Base-by-base conservation (phyloP, 2,888 invertebrate species). In the Cosmia pyralina region DNA sequence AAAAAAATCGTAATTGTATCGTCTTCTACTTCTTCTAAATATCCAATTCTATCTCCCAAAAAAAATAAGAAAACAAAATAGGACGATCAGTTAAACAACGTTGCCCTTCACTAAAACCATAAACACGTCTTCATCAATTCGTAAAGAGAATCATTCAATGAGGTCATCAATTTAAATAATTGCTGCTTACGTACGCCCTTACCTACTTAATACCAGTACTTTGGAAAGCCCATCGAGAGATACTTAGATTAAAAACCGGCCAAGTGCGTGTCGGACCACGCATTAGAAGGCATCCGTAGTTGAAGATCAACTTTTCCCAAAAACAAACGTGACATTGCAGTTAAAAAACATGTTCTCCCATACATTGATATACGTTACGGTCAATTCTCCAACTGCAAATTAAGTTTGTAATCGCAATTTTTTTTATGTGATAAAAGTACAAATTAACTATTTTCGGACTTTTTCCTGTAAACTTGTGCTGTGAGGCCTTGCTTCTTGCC, bases 121-220 rank as follows among this genome's bases (percentile, higher is more conserved):
- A 6, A 28, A 62, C 7, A 55, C 50, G 19, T 58, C 65, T 80
- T 34, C 34, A 44, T 74, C 46, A 59, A 69, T 64, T 48, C 59
- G 0, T 13, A 38, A n/a, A n/a, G 28, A 55, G 28, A 62, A 62
- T 62, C 38, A 48, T 48, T 28, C 17, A 63, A 52, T 46, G 19
- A 28, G 41, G 38, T n/a, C n/a, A 13, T 41, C 28, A 52, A 44
- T 73, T 79, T 19, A 77, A 63, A 66, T 80, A 77, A 80, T 74
- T 74, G 28, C 46, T 67, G 41, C 67, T 63, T 34, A 41, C 53
- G 19, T 6, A 59, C 15, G 6, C 22, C 41, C 67, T 62, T 28
- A 52, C 11, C 17, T 22, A 57, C 38, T 15, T 15, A 28, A 28
- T 55, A 38, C 38, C 5, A 38, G 38, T 38, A 28, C 17, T 62